These are phyloP conservation scores for Cynocephalus volans DNA, from an alignment of 2,113 vertebrate genomes.

Conservation along the genomic window DNA sequence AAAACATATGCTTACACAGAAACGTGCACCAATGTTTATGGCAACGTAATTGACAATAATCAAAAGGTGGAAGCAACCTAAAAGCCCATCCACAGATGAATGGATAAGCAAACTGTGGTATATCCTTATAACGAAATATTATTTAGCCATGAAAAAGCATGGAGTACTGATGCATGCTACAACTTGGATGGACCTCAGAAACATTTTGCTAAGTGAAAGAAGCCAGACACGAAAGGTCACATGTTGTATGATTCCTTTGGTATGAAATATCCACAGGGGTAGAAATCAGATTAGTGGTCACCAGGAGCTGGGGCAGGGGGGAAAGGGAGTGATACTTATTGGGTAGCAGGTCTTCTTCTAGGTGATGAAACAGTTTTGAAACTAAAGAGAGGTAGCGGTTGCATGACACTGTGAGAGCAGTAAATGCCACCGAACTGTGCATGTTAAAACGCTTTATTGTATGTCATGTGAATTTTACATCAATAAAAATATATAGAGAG, in stretches of 20 bases:
- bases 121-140: not conserved
- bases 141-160: not conserved
- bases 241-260: not conserved
- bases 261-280: not conserved
- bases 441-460: not conserved
- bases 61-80: not conserved
- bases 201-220: not conserved
- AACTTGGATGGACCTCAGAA: not conserved
- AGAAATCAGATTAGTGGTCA: not conserved
- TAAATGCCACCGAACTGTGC: not conserved
- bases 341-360: not conserved
- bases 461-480: not conserved
- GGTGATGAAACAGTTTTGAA: not conserved
- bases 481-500: not conserved
- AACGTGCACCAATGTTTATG: not conserved
- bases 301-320: not conserved
- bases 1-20: not conserved
- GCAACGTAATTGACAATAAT: not conserved
- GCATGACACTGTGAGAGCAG: not conserved
- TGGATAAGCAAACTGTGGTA: not conserved
- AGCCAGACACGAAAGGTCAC: not conserved
- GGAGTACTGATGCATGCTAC: not conserved
- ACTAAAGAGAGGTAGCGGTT: not conserved
- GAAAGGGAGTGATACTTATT: not conserved
- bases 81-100: not conserved